A percentile compares a stretch with the other conserved stretches of the same genome.
Evolutionary conservation across 2,888 invertebrate genomes (phyloP).

Genomic region (Dryocosmus kuriphilus): DNA sequence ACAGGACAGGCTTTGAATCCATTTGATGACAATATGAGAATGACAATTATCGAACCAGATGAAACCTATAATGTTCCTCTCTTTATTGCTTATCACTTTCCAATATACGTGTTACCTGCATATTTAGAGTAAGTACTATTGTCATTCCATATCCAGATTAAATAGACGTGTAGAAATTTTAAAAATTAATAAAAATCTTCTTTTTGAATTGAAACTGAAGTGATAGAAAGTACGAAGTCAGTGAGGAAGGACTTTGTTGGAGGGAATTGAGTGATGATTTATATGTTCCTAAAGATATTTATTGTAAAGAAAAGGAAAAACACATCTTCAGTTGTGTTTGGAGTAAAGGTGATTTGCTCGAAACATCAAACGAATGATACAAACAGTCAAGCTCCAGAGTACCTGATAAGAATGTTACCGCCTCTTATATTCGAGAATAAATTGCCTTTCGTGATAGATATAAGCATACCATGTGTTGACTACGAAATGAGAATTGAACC

Average conservation of each 20-base stretch:
- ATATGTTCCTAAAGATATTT: conserved; percentile 83
- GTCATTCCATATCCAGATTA: too few species aligned
- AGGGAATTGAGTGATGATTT: conserved; percentile 85
- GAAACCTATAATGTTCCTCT: conserved; percentile 88
- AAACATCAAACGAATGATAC: conserved; percentile 67
- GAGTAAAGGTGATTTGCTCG: conserved; percentile 80
- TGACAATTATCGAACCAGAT: conserved; percentile 86
- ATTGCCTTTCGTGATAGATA: conserved; percentile 85
- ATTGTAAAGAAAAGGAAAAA: conserved; percentile 79
- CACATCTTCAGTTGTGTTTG: conserved; percentile 81
- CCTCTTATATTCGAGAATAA: conserved; percentile 88
- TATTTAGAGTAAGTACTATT: conserved; percentile 83
- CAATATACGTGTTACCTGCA: conserved; percentile 86
- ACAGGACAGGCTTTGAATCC: conserved; percentile 86
- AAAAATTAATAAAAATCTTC: conserved; percentile 2
- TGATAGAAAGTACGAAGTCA: conserved; percentile 83
- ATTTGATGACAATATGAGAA: conserved; percentile 86
- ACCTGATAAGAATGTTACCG: conserved; percentile 85
- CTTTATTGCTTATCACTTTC: conserved; percentile 89
- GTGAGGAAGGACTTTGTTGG: conserved; percentile 89
- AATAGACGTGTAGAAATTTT: not conserved
- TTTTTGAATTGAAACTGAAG: conserved; percentile 24
- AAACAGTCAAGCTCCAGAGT: conserved; percentile 82
- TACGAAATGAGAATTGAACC: conserved; percentile 83
- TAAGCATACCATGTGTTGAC: conserved; percentile 79